A percentile compares a stretch with the other conserved stretches of the same genome.
Evolutionary conservation across 1,140 invertebrate species (phyloP).

Genomic region (Pogonomyrmex barbatus): DNA sequence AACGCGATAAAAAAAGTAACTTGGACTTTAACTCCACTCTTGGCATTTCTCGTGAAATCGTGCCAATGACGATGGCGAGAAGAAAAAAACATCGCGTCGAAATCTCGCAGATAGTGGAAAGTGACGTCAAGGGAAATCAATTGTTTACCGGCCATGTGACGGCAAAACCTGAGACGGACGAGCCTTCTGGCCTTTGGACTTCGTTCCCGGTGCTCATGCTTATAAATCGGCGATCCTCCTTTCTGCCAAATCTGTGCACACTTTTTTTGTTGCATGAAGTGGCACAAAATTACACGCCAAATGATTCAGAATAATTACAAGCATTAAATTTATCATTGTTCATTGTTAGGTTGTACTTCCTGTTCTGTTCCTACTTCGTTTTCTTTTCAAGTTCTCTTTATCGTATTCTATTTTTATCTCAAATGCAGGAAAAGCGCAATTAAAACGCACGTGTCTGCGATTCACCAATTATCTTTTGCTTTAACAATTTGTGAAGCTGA

Average conservation of each 20-base stretch:
- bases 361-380: neutral
- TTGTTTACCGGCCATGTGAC: slow-evolving; percentile 32
- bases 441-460: neutral
- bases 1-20: neutral
- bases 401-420: neutral
- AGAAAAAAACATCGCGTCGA: neutral
- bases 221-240: slow-evolving; percentile 10
- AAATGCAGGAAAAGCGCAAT: neutral
- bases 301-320: neutral
- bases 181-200: slow-evolving; percentile 46
- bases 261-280: neutral
- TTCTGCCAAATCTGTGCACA: slow-evolving; percentile 19
- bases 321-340: neutral
- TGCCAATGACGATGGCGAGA: neutral
- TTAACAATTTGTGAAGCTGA: neutral
- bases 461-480: neutral
- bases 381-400: neutral
- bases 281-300: slow-evolving; percentile 9
- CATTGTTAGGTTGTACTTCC: neutral
- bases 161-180: neutral
- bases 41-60: neutral
- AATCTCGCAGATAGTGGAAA: neutral
- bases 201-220: neutral
- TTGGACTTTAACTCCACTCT: neutral
- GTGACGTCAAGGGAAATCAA: slow-evolving; percentile 17